Evolutionary conservation across 1,140 invertebrate species (phyloP), one percentile per base, ranked within the genome.

Genomic region (Trachymyrmex septentrionalis): DNA sequence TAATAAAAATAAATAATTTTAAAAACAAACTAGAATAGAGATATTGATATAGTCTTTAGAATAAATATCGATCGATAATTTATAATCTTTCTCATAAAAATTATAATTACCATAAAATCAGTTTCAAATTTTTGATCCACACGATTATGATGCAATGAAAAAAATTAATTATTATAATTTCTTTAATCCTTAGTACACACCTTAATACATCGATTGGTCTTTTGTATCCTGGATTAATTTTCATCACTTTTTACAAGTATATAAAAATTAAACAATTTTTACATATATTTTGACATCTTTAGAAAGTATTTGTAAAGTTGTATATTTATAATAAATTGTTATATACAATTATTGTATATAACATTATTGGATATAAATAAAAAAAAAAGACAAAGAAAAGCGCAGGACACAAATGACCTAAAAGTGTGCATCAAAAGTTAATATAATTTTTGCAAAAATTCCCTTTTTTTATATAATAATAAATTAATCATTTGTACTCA

Each of bases 381-480:
- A 34, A 34, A 27, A 34, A 34, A 34, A 27, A n/a, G n/a, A n/a
- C n/a, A 27, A 27, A 34, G 6, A 34, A 34, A 34, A 0, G 30
- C 0, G 30, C 6, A 34, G 30, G 5, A 34, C 5, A 34, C 7
- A 34, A 34, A 34, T 34, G 30, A 34, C 30, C 5, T 0, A 34
- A 34, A 34, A 34, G 0, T 34, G 30, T 30, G 30, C 6, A 34
- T 6, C 30, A 34, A 34, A 34, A 34, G 30, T 34, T 34, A 76
- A 76, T 27, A 44, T 14, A 38, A 61, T 44, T 75, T 75, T 44
- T 50, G 6, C 4, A 75, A 75, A 38, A 59, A 59, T 75, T 64
- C 7, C n/a, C 7, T 16, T 19, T 16, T 19, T 3, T 3, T 30
- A 27, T 16, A 19, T 63, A 6, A 63, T 64, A 57, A 59, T 9